Evolutionary conservation across 2,888 invertebrate species (phyloP).

Genomic region (Melanargia galathea): DNA sequence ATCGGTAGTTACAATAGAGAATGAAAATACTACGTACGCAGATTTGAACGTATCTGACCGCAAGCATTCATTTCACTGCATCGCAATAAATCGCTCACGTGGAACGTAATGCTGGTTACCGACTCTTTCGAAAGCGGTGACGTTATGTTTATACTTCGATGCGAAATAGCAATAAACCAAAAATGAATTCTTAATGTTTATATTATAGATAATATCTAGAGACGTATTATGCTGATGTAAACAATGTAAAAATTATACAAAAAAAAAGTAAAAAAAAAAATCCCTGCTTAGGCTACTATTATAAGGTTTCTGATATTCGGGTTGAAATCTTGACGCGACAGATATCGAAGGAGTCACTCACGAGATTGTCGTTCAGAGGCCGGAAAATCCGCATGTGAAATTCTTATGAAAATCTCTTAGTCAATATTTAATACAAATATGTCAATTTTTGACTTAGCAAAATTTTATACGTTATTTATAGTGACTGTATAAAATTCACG

Average conservation of each 20-base stretch:
- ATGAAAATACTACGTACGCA: neutral
- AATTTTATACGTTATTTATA: conserved; percentile 82
- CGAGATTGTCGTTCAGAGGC: conserved; percentile 54
- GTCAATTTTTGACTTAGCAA: conserved; percentile 82
- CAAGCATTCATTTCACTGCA: neutral
- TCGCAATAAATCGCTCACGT: conserved; percentile 14
- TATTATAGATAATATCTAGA: conserved; percentile 77
- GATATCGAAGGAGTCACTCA: conserved; percentile 66
- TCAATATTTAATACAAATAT: conserved; percentile 79
- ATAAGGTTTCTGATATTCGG: conserved; percentile 76
- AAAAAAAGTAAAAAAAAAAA: conserved; percentile 73
- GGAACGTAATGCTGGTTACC: conserved; percentile 63
- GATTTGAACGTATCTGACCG: neutral
- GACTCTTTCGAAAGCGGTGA: conserved; percentile 54
- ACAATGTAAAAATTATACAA: conserved; percentile 74
- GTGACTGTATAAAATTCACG: conserved; percentile 70
- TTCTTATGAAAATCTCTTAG: conserved; percentile 81
- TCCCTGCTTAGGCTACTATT: conserved; percentile 78
- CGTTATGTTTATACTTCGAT: conserved; percentile 60
- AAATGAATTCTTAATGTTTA: conserved; percentile 75
- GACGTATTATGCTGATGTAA: conserved; percentile 79
- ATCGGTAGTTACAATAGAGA: neutral
- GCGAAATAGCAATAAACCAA: conserved; percentile 82
- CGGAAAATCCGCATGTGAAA: conserved; percentile 72
- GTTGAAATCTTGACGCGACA: conserved; percentile 71